phyloP scores from a whole-genome alignment of 2,888 invertebrate genomes.

The Zaprionus lineosus region DNA sequence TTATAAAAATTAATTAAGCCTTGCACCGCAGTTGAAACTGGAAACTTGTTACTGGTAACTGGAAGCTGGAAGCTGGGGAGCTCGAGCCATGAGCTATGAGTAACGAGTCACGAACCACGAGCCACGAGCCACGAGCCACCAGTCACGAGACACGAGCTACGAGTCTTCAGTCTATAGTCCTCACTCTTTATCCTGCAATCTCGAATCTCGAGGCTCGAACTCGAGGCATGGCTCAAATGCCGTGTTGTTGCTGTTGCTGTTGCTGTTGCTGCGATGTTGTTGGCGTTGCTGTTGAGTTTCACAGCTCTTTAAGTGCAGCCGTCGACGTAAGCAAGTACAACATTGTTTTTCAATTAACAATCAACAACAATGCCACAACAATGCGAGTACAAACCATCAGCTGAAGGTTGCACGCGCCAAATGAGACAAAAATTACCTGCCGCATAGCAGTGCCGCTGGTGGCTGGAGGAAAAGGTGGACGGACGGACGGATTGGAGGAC shows the following conservation, averaged over 20 bases:
- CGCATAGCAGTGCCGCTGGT: slow-evolving; percentile 14
- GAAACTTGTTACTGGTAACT: too few species aligned
- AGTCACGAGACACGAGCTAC: too few species aligned
- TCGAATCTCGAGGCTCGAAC: slow-evolving; percentile 15
- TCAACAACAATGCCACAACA: slow-evolving; percentile 76
- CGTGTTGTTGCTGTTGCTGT: slow-evolving; percentile 12
- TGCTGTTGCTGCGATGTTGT: slow-evolving; percentile 3
- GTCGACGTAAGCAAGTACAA: slow-evolving; percentile 53
- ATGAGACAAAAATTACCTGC: slow-evolving; percentile 75
- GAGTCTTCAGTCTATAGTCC: too few species aligned
- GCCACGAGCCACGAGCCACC: too few species aligned
- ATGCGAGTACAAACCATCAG: slow-evolving; percentile 54
- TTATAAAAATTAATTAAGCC: slow-evolving; percentile 77
- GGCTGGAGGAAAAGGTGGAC: too few species aligned
- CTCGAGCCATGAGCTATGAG: too few species aligned
- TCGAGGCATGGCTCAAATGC: too few species aligned
- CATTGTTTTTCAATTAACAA: slow-evolving; percentile 80
- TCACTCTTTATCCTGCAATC: too few species aligned
- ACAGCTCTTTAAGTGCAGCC: slow-evolving; percentile 68
- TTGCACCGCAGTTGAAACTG: slow-evolving; percentile 46
- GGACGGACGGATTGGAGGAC: too few species aligned
- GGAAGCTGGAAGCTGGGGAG: too few species aligned
- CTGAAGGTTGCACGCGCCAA: slow-evolving; percentile 62
- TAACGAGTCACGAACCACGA: too few species aligned
- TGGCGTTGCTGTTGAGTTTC: slow-evolving; percentile 37